Conservation (phyloP, 1,140 invertebrate species). For the Rhizoglyphus robini region DNA sequence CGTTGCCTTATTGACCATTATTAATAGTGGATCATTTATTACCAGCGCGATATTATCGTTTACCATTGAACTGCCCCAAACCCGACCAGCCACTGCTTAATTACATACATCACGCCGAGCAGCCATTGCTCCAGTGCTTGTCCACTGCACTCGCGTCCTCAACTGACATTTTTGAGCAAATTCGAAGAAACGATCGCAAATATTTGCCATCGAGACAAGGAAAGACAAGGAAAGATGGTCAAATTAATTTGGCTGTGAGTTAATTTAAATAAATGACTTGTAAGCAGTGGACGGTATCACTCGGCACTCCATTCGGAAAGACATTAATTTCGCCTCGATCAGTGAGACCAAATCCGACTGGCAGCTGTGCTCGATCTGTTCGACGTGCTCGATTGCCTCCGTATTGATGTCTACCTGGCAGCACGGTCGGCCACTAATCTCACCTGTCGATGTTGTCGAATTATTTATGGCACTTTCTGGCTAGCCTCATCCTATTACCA, state of each 20-base stretch:
- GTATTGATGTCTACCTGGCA: background rate
- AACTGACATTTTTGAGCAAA: too few species aligned
- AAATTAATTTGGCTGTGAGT: conserved; percentile 9
- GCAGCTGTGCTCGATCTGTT: background rate
- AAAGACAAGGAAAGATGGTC: too few species aligned
- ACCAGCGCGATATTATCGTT: background rate
- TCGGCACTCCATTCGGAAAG: conserved; percentile 2
- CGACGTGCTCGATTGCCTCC: background rate
- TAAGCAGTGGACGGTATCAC: background rate
- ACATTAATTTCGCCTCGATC: conserved; percentile 7
- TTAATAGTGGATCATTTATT: conserved; percentile 13
- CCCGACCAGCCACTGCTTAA: background rate
- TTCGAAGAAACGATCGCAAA: too few species aligned
- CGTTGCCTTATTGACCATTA: background rate
- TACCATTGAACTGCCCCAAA: background rate
- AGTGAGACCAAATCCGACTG: background rate
- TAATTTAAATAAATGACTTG: conserved; percentile 18
- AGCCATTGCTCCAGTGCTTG: too few species aligned
- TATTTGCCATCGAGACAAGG: too few species aligned
- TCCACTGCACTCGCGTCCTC: too few species aligned
- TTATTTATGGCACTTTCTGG: conserved; percentile 12
- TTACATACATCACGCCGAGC: conserved; percentile 14
- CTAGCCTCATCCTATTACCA: background rate
- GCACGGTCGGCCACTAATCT: conserved; percentile 8
- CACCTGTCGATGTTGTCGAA: conserved; percentile 8